Conservation (phyloP, 2,888 invertebrate species). For the Temnothorax unifasciatus region DNA sequence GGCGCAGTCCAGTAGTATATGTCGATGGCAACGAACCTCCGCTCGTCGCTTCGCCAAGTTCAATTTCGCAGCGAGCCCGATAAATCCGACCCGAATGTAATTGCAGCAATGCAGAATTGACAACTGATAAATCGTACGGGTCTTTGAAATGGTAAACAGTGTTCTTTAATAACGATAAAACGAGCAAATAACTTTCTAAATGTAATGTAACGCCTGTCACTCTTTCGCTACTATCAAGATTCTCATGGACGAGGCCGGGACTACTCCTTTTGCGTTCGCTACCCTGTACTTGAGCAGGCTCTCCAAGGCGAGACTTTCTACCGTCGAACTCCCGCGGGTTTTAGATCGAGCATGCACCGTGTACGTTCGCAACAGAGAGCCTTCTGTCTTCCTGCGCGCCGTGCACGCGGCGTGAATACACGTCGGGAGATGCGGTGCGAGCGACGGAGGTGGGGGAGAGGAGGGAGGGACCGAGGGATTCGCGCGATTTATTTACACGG, state of each 20-base stretch:
- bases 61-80: neutral
- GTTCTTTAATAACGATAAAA: neutral
- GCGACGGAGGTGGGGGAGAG: slow-evolving; percentile 41
- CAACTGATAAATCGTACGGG: neutral
- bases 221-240: slow-evolving; percentile 18
- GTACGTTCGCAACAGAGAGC: slow-evolving; percentile 59
- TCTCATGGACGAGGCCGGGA: neutral
- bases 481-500: slow-evolving; percentile 76
- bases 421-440: slow-evolving; percentile 35
- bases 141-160: neutral
- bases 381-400: slow-evolving; percentile 61
- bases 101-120: neutral
- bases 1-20: too few species aligned
- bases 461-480: slow-evolving; percentile 57
- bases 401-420: slow-evolving; percentile 46
- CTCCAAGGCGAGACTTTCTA: slow-evolving; percentile 48
- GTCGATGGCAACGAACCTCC: neutral
- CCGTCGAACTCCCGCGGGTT: slow-evolving; percentile 48
- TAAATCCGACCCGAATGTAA: neutral
- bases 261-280: slow-evolving; percentile 8
- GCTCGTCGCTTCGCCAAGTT: neutral
- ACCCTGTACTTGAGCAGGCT: slow-evolving; percentile 32
- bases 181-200: neutral
- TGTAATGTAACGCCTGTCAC: neutral
- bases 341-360: slow-evolving; percentile 45